Conservation (phyloP, 2,113 vertebrate species). For the Vidua macroura region DNA sequence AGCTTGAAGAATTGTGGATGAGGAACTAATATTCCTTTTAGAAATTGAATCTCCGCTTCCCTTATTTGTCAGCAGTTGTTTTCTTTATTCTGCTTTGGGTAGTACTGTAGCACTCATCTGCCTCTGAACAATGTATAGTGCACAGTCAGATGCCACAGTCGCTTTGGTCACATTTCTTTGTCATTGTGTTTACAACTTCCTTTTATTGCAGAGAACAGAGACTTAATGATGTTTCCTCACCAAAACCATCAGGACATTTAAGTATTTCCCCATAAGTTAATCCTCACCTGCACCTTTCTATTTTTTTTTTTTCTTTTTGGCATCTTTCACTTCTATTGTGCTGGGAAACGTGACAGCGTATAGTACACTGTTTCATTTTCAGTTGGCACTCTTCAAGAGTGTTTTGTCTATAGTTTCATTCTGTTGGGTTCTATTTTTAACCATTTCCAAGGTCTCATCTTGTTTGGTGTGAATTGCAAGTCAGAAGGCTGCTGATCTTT, state of each 20-base stretch:
- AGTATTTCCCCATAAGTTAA: conserved; percentile 42
- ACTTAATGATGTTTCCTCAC: conserved; percentile 40
- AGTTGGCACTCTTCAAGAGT: background rate
- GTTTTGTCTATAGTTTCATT: background rate
- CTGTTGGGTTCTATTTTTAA: background rate
- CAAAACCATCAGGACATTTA: background rate
- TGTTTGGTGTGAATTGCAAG: background rate
- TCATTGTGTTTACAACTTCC: conserved; percentile 50
- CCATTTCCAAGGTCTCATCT: background rate
- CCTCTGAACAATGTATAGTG: background rate
- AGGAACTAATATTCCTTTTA: background rate
- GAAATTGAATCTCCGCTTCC: background rate
- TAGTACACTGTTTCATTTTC: conserved; percentile 22
- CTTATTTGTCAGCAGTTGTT: background rate
- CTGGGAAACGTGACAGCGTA: background rate
- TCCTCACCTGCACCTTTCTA: conserved; percentile 13
- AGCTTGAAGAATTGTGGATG: background rate
- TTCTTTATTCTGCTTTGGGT: background rate
- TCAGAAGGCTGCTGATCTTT: background rate
- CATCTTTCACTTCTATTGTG: conserved; percentile 17
- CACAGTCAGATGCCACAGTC: background rate
- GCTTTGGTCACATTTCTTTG: background rate
- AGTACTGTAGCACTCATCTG: background rate
- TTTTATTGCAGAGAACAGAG: conserved; percentile 26
- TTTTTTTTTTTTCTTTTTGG: background rate